Evolutionary conservation across 2,888 invertebrate species (phyloP).

Genomic region (Chouioia cunea): DNA sequence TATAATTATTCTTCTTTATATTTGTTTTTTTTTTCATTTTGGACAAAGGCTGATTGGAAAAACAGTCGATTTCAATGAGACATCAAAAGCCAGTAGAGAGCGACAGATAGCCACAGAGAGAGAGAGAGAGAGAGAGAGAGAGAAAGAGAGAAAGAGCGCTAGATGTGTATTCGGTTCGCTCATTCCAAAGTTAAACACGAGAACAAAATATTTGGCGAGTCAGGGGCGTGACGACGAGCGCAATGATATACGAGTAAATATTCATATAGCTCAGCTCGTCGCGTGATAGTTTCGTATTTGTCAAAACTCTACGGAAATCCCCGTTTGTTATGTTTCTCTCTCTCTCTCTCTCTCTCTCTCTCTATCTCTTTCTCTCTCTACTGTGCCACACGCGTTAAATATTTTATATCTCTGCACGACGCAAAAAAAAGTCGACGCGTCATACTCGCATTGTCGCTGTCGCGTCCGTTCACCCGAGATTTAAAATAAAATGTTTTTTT

Average conservation of each 20-base stretch:
- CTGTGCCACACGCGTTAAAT: slow-evolving; percentile 11
- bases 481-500: neutral
- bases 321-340: neutral
- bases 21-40: too few relatives aligned
- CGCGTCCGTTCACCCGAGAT: slow-evolving; percentile 6
- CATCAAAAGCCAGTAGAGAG: too few relatives aligned
- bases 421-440: neutral
- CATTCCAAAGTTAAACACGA: too few relatives aligned
- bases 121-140: too few relatives aligned
- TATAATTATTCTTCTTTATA: too few relatives aligned
- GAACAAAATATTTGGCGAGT: slow-evolving; percentile 29
- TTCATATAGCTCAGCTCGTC: slow-evolving; percentile 26
- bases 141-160: too few relatives aligned
- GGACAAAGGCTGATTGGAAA: neutral
- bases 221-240: neutral
- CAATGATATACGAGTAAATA: slow-evolving; percentile 30
- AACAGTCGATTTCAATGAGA: neutral
- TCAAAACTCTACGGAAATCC: slow-evolving; percentile 19
- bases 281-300: slow-evolving; percentile 30
- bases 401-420: slow-evolving; percentile 28
- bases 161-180: too few relatives aligned
- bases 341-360: neutral
- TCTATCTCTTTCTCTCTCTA: slow-evolving; percentile 2
- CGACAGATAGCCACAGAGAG: too few relatives aligned
- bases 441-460: neutral